These are phyloP conservation scores for Anisognathus igniventris DNA, from an alignment of 2,797 vertebrate species.

Conservation along the genomic window DNA sequence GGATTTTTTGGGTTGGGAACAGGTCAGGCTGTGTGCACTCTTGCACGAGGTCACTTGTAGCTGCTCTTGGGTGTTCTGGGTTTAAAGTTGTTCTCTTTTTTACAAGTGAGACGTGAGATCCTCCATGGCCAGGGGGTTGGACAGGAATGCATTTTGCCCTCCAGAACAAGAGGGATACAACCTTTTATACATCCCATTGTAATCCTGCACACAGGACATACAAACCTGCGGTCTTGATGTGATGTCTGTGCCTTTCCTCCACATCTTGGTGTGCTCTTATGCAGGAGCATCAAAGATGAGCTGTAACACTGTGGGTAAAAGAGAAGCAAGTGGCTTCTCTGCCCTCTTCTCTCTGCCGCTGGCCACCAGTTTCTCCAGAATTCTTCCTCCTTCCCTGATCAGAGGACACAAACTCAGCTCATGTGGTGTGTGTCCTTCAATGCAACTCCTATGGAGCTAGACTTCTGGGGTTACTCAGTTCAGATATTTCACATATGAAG, in stretches of 20 bases:
- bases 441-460: background rate
- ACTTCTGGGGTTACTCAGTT: background rate
- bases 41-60: background rate
- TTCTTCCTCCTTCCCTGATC: background rate
- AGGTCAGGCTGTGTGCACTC: accelerated
- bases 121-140: background rate
- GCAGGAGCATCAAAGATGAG: background rate
- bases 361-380: background rate
- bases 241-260: background rate
- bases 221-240: background rate
- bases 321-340: background rate
- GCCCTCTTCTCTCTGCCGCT: background rate
- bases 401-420: background rate
- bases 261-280: background rate
- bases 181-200: background rate
- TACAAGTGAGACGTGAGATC: accelerated
- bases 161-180: background rate
- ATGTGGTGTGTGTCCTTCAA: accelerated
- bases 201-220: background rate
- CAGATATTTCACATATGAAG: background rate
- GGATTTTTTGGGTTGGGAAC: background rate
- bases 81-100: background rate
- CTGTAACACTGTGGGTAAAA: background rate
- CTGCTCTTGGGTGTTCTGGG: background rate
- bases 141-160: background rate